phyloP scores from a whole-genome alignment of 2,888 invertebrate species.

The Heptascelio sp. region DNA sequence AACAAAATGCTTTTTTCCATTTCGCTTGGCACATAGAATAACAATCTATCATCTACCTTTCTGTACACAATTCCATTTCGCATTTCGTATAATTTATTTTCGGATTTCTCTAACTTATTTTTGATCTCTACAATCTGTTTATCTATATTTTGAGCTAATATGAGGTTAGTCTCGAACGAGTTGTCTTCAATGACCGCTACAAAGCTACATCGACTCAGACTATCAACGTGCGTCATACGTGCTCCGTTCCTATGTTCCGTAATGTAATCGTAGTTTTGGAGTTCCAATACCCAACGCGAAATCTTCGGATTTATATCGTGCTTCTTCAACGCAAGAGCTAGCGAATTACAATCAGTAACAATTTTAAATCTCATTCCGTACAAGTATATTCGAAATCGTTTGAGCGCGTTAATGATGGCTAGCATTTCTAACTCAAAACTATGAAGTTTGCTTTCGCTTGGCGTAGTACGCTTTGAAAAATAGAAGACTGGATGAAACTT shows the following conservation, averaged over 20 bases:
- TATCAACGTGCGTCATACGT: conserved; percentile 19
- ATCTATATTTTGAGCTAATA: conserved; percentile 12
- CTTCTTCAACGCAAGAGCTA: background rate
- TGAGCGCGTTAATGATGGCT: conserved; percentile 5
- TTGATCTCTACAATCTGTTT: background rate
- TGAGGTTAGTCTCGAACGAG: conserved; percentile 25
- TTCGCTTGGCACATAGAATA: conserved; percentile 19
- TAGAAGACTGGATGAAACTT: conserved; percentile 35
- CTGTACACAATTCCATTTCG: conserved; percentile 31
- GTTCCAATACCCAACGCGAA: background rate
- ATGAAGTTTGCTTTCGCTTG: conserved; percentile 1
- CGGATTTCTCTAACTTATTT: conserved; percentile 8
- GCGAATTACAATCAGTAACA: background rate
- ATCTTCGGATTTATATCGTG: background rate
- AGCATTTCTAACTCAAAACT: conserved; percentile 38
- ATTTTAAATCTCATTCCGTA: background rate
- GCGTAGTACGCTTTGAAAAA: conserved; percentile 23
- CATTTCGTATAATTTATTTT: conserved; percentile 40
- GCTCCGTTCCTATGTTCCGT: conserved; percentile 6
- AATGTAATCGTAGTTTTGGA: background rate
- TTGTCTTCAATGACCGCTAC: conserved; percentile 19
- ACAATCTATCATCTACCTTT: conserved; percentile 17
- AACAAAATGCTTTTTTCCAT: conserved; percentile 29
- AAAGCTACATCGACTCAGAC: conserved; percentile 13
- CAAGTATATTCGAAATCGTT: conserved; percentile 19